Percentiles rank a stretch among this genome's conserved stretches.
phyloP scores from a whole-genome alignment of 2,888 invertebrate genomes.

The Hypselothyrea guttata region DNA sequence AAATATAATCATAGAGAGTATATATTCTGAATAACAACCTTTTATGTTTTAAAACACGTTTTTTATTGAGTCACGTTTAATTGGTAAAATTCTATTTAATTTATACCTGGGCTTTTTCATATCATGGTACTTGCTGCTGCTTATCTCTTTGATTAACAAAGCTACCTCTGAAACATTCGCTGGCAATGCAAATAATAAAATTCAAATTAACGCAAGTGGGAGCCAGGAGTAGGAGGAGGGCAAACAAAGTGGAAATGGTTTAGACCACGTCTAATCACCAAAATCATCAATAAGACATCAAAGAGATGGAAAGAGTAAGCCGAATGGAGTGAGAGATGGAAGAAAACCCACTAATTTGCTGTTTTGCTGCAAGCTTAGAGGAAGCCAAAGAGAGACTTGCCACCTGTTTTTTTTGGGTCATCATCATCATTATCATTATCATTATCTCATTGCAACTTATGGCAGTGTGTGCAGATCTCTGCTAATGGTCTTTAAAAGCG shows the following conservation, averaged over 20 bases:
- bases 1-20: no score
- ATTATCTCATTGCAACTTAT: background rate
- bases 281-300: conserved; percentile 71
- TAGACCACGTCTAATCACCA: conserved; percentile 47
- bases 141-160: background rate
- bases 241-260: background rate
- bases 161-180: background rate
- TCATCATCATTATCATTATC: conserved; percentile 34
- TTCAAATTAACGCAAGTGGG: conserved; percentile 41
- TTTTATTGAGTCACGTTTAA: no score
- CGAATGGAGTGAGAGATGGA: conserved; percentile 13
- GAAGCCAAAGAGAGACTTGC: conserved; percentile 17
- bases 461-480: conserved; percentile 2
- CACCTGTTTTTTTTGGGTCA: conserved; percentile 50
- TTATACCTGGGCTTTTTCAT: background rate
- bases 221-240: background rate
- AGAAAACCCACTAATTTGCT: conserved; percentile 39
- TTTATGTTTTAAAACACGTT: no score
- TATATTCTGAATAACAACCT: no score
- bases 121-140: background rate
- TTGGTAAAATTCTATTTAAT: no score
- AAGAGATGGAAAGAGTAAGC: conserved; percentile 35
- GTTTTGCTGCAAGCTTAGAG: conserved; percentile 15
- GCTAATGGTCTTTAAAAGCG: conserved; percentile 62
- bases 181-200: conserved; percentile 46